Base-by-base conservation (phyloP, 2,888 invertebrate genomes). In the Thysanoteuthis rhombus region DNA sequence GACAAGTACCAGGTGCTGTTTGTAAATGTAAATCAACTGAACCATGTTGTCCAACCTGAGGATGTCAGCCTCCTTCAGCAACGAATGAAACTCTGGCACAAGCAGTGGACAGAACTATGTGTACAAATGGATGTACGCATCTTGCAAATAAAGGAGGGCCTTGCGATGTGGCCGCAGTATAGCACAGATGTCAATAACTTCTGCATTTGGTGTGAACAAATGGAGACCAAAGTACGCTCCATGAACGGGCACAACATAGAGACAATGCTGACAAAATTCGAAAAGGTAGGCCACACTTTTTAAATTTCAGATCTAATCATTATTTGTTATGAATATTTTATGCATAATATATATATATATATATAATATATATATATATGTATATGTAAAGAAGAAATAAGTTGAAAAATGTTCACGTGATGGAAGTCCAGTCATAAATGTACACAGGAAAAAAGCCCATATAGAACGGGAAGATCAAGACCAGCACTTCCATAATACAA, bases 21-120 rank as follows among this genome's bases (percentile, higher is more conserved):
- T 19, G 95, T 95, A 40, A 95, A 95, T 91, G 96, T 96, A 93
- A 95, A 94, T 94, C 95, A 95, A 91, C 94, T 97, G 75, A 94
- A 95, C 45, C 94, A 94, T 42, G 93, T 95, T 40, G 94, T 97
- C 28, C 96, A 96, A 92, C 94, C 96, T n/a, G 96, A 96, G 93
- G 97, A 97, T 94, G 94, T 96, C 92, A 95, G 95, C 93, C 95
- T 97, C 38, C 95, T 97, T 45, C 96, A 96, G 93, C 96, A 97
- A 94, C 95, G 97, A 42, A 96, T 96, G 40, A 94, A 95, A 25
- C 95, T 97, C 90, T 95, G 97, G 28, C 95, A 96, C 95, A 97
- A 97, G 94, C 97, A 97, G 94, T 97, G 97, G 97, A 95, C 96
- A 90, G 97, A 97, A 94, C 95, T 96, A 16, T 94, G 94, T 58